Percentiles rank a stretch among this genome's conserved stretches.
phyloP scores from a whole-genome alignment of 35 echinoderm and acorn worm species.

The Apostichopus californicus region DNA sequence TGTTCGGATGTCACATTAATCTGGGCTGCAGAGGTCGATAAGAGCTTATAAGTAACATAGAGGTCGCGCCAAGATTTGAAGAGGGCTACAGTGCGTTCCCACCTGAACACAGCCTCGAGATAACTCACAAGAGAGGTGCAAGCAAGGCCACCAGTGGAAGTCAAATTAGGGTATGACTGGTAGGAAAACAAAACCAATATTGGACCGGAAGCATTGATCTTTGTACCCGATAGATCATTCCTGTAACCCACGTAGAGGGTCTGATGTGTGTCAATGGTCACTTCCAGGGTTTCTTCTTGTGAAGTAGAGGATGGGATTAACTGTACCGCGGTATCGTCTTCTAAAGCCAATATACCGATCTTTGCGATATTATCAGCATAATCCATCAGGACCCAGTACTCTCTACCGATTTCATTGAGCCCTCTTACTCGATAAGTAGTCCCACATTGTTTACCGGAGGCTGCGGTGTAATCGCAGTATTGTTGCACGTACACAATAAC shows the following conservation, averaged over 20 bases:
- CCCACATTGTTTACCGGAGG: neutral
- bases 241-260: neutral
- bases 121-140: neutral
- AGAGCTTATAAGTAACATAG: neutral
- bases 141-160: neutral
- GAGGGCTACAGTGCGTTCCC: neutral
- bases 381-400: neutral
- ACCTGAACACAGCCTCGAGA: neutral
- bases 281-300: neutral
- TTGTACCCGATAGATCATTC: neutral
- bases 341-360: neutral
- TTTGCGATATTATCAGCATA: neutral
- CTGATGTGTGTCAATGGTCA: neutral
- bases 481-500: neutral
- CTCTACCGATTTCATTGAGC: neutral
- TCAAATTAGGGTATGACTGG: neutral
- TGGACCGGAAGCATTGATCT: neutral
- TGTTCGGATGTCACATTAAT: neutral
- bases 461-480: neutral
- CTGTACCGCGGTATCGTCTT: neutral
- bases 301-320: neutral
- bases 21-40: neutral
- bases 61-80: neutral
- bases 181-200: neutral
- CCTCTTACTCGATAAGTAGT: neutral